A percentile compares a stretch with the other conserved stretches of the same genome.
Evolutionary conservation across 2,797 vertebrate species (phyloP).

Genomic region (Coranthus polyacanthus): DNA sequence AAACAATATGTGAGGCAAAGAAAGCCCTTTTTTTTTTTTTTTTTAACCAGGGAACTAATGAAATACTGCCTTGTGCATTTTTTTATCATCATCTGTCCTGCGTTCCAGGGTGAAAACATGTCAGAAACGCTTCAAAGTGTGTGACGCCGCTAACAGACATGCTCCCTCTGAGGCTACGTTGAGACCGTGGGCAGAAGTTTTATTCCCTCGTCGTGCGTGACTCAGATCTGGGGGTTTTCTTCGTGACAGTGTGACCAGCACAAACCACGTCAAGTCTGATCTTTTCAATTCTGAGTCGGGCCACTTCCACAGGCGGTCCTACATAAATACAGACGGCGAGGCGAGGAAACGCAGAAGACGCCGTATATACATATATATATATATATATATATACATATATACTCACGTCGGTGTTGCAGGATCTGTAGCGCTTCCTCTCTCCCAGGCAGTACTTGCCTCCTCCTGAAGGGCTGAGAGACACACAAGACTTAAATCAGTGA

Average conservation of each 20-base stretch:
- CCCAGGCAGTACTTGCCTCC: slow-evolving; percentile 99
- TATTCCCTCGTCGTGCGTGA: too few species aligned
- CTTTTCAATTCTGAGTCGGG: too few species aligned
- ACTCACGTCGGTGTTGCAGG: slow-evolving; percentile 98
- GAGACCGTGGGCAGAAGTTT: too few species aligned
- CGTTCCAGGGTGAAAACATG: slow-evolving; percentile 47
- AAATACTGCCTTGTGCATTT: slow-evolving; percentile 35
- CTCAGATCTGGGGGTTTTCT: too few species aligned
- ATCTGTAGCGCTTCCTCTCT: slow-evolving; percentile 96
- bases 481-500: slow-evolving; percentile 48
- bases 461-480: slow-evolving; percentile 93
- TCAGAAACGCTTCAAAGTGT: slow-evolving; percentile 37
- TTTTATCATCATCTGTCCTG: slow-evolving; percentile 25
- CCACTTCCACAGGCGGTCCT: too few species aligned
- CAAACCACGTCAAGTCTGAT: too few species aligned
- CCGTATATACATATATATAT: too few species aligned
- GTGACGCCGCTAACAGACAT: slow-evolving; percentile 24
- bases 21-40: too few species aligned
- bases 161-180: slow-evolving; percentile 21
- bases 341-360: neutral
- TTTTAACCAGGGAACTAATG: slow-evolving; percentile 25
- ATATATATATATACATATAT: too few species aligned
- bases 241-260: too few species aligned
- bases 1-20: slow-evolving; percentile 46
- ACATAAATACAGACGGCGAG: slow-evolving; percentile 11